phyloP scores from a whole-genome alignment of 2,888 invertebrate genomes.

The Terebella lapidaria region DNA sequence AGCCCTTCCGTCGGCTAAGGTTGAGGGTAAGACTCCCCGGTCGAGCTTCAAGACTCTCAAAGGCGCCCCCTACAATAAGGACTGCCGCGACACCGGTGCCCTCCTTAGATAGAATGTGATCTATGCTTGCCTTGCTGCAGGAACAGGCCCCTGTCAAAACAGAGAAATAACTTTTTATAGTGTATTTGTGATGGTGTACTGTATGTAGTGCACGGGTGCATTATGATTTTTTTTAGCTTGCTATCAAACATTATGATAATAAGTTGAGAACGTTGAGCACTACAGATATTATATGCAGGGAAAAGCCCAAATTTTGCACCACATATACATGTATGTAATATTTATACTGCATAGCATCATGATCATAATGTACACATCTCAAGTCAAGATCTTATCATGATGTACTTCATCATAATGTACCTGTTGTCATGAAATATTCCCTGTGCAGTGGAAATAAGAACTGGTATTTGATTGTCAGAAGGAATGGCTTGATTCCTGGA shows the following conservation, averaged over 20 bases:
- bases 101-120: slow-evolving; percentile 51
- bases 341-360: too few species aligned
- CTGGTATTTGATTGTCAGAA: slow-evolving; percentile 68
- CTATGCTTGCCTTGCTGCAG: slow-evolving; percentile 62
- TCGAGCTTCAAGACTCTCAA: slow-evolving; percentile 77
- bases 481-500: slow-evolving; percentile 54
- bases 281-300: too few species aligned
- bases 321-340: too few species aligned
- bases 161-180: background rate
- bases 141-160: slow-evolving; percentile 29
- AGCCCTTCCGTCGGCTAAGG: slow-evolving; percentile 47
- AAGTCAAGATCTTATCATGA: too few species aligned
- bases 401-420: too few species aligned
- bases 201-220: too few species aligned
- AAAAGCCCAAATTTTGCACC: too few species aligned
- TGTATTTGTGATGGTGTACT: background rate
- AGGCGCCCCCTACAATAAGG: slow-evolving; percentile 82
- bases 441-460: slow-evolving; percentile 70
- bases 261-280: background rate
- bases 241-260: too few species aligned
- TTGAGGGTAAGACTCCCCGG: slow-evolving; percentile 57
- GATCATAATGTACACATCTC: too few species aligned
- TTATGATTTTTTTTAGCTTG: too few species aligned
- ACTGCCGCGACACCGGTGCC: slow-evolving; percentile 63
- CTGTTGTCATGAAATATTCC: slow-evolving; percentile 62